These are phyloP conservation scores for Laupala kohalensis DNA, from an alignment of 1,140 invertebrate genomes.

Conservation along the genomic window DNA sequence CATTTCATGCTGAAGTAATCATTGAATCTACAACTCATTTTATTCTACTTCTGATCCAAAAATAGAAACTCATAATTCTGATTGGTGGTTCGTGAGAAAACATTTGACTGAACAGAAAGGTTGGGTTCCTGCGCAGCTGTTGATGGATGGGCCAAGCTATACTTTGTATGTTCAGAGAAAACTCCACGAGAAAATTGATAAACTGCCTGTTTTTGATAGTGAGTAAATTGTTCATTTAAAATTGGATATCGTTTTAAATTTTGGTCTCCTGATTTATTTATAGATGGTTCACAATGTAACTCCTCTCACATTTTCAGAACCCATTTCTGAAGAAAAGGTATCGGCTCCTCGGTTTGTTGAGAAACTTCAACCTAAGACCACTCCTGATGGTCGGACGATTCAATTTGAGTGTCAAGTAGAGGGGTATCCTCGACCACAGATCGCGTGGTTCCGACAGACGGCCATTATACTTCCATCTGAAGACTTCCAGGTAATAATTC, in stretches of 20 bases:
- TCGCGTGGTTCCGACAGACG: constrained; percentile 89
- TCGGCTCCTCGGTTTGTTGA: constrained; percentile 72
- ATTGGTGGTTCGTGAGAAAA: constrained; percentile 89
- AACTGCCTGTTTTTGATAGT: constrained; percentile 84
- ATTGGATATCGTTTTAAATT: no score
- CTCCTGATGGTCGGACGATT: constrained; percentile 72
- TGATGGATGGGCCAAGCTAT: constrained; percentile 70
- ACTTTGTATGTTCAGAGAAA: constrained; percentile 72
- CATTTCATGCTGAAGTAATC: background rate
- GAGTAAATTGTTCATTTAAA: constrained; percentile 23
- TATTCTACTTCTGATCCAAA: constrained; percentile 4
- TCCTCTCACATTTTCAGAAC: constrained; percentile 39
- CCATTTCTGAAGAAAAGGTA: constrained; percentile 57
- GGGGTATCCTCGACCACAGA: constrained; percentile 75
- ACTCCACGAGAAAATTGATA: constrained; percentile 80
- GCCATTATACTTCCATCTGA: constrained; percentile 79
- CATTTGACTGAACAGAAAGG: constrained; percentile 80
- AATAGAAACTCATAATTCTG: constrained; percentile 59
- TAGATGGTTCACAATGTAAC: constrained; percentile 3
- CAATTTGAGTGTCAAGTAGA: constrained; percentile 85
- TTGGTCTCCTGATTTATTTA: no score
- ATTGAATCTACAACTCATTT: background rate
- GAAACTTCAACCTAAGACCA: constrained; percentile 69
- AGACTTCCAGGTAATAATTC: constrained; percentile 50
- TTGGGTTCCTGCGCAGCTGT: constrained; percentile 79